phyloP scores from a whole-genome alignment of 1,140 invertebrate genomes.

The Pseudomyrmex concolor region DNA sequence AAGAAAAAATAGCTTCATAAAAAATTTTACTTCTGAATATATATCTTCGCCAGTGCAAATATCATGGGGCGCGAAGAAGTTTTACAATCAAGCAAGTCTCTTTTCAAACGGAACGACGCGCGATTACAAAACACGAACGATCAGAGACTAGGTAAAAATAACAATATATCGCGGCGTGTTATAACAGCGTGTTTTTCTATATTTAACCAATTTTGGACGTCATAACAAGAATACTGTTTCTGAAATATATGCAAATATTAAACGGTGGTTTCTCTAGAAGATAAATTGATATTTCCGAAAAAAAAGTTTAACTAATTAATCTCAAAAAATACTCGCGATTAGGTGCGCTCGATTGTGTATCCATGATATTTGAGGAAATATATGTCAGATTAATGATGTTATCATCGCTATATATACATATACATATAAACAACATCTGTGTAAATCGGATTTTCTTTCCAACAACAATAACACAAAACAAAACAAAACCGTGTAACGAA shows the following conservation, averaged over 20 bases:
- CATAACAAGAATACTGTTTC: background rate
- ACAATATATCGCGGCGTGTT: constrained; percentile 12
- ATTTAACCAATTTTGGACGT: background rate
- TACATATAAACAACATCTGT: no score
- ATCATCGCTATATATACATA: background rate
- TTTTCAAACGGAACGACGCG: no score
- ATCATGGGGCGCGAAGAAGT: no score
- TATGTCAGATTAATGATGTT: background rate
- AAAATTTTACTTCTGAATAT: no score
- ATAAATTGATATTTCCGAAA: background rate
- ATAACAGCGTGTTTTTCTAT: constrained; percentile 14
- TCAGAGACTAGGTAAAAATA: background rate
- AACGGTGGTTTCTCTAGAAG: constrained; percentile 1
- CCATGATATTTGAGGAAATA: constrained; percentile 5
- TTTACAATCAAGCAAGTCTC: no score
- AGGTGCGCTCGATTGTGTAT: constrained; percentile 8
- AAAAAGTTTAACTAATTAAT: constrained; percentile 11
- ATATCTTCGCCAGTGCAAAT: no score
- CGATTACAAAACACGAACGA: background rate
- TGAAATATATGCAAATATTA: background rate
- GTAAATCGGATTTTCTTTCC: no score
- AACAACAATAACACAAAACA: no score
- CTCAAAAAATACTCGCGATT: constrained; percentile 15
- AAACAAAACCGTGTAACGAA: no score
- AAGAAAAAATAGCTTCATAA: no score